Conservation (phyloP, 2,888 invertebrate species). For the Scaptomyza cyrtandrae region DNA sequence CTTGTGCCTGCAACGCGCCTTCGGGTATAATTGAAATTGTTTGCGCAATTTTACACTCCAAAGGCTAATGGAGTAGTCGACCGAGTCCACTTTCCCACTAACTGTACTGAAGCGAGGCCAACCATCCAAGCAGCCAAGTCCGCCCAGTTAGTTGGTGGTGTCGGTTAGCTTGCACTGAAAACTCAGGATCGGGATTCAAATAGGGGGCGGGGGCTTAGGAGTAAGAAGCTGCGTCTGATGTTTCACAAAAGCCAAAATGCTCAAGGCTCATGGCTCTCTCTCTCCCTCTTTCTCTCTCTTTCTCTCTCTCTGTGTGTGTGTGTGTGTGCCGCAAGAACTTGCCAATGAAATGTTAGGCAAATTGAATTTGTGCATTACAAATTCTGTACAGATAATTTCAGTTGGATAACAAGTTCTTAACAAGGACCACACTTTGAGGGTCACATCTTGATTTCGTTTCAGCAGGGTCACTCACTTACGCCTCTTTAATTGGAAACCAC, state of each 20-base stretch:
- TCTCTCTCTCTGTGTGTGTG: neutral
- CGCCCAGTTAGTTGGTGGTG: slow-evolving; percentile 32
- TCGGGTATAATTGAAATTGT: slow-evolving; percentile 81
- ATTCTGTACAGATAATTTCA: slow-evolving; percentile 68
- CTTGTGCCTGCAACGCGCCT: slow-evolving; percentile 70
- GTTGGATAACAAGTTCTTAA: slow-evolving; percentile 45
- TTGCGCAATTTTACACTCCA: slow-evolving; percentile 81
- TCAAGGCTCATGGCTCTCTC: slow-evolving; percentile 40
- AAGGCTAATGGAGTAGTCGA: slow-evolving; percentile 79
- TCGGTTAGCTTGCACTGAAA: slow-evolving; percentile 35
- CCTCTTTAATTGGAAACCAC: neutral
- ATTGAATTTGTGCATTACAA: slow-evolving; percentile 74
- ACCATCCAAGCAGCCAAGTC: slow-evolving; percentile 26
- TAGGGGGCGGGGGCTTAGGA: neutral
- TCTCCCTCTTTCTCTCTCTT: slow-evolving; percentile 6
- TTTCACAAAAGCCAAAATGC: slow-evolving; percentile 48
- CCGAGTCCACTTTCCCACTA: slow-evolving; percentile 72
- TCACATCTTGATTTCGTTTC: slow-evolving; percentile 11
- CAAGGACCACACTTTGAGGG: slow-evolving; percentile 22
- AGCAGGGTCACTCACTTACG: neutral
- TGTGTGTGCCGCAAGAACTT: slow-evolving; percentile 56
- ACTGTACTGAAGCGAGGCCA: slow-evolving; percentile 64
- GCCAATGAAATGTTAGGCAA: slow-evolving; percentile 75
- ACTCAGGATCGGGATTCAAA: slow-evolving; percentile 19
- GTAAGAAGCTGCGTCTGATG: slow-evolving; percentile 32